Percentiles rank a stretch among this genome's conserved stretches.
Evolutionary conservation across 92 coral and sea anemone genomes (phyloP).

Genomic region (Epizoanthus illoricatus): DNA sequence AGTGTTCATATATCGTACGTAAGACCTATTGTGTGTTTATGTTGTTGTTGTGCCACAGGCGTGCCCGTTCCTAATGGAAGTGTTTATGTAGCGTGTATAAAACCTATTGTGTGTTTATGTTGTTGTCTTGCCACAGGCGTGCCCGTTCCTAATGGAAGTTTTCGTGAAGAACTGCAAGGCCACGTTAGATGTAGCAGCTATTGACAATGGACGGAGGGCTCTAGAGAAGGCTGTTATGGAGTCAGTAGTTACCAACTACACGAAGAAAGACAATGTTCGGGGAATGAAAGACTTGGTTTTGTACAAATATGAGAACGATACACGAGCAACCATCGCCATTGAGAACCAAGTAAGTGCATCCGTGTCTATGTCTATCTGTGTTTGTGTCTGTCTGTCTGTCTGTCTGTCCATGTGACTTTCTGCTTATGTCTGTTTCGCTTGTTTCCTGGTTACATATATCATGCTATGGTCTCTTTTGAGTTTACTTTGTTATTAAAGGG

Average conservation of each 20-base stretch:
- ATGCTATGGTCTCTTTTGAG: no score
- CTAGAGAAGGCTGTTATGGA: constrained; percentile 61
- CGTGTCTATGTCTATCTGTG: neutral
- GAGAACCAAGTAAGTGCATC: constrained; percentile 75
- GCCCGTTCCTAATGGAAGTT: constrained; percentile 80
- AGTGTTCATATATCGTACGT: neutral
- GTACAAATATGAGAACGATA: constrained; percentile 75
- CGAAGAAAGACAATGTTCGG: constrained; percentile 68
- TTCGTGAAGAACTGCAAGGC: constrained; percentile 76
- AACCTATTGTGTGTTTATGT: no score
- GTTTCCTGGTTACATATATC: neutral
- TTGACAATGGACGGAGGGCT: constrained; percentile 54
- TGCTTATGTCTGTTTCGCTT: neutral
- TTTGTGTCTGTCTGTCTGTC: neutral
- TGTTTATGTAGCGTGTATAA: neutral
- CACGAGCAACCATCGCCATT: constrained; percentile 70
- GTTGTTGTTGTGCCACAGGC: constrained; percentile 6
- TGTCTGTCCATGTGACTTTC: neutral
- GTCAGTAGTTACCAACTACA: constrained; percentile 59
- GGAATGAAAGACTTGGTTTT: constrained; percentile 92
- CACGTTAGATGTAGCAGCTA: constrained; percentile 56
- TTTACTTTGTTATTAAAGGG: no score
- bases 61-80: neutral
- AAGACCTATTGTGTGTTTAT: neutral
- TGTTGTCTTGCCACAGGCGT: constrained; percentile 55